These are phyloP conservation scores for Perizoma flavofasciatum DNA, from an alignment of 2,888 invertebrate genomes.

Conservation along the genomic window DNA sequence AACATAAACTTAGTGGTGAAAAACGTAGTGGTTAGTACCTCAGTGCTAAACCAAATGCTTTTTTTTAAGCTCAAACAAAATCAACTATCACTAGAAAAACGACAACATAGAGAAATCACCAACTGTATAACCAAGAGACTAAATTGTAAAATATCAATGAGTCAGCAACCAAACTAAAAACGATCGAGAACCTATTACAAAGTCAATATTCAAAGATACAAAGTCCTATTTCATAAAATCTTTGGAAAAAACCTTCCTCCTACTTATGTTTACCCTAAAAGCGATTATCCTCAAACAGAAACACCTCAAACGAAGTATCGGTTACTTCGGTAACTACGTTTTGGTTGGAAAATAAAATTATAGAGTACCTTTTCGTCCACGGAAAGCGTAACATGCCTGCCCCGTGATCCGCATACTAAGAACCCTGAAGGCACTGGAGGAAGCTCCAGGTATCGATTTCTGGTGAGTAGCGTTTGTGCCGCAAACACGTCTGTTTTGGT, in stretches of 20 bases:
- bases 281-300: conserved; percentile 56
- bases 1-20: too few relatives aligned
- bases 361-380: conserved; percentile 79
- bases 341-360: conserved; percentile 82
- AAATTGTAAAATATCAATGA: too few relatives aligned
- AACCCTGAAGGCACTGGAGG: conserved; percentile 46
- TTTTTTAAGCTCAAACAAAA: too few relatives aligned
- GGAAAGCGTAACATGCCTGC: conserved; percentile 73
- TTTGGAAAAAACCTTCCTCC: conserved; percentile 11
- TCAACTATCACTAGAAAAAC: too few relatives aligned
- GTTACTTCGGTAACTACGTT: conserved; percentile 77
- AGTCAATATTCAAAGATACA: too few relatives aligned
- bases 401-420: conserved; percentile 70
- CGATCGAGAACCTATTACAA: too few relatives aligned
- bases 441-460: conserved; percentile 66
- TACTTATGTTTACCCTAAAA: conserved; percentile 43
- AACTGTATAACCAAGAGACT: too few relatives aligned
- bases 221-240: not conserved
- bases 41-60: too few relatives aligned
- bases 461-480: conserved; percentile 55
- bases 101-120: too few relatives aligned
- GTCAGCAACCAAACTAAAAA: too few relatives aligned
- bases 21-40: too few relatives aligned
- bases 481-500: conserved; percentile 52
- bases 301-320: conserved; percentile 66